Conservation (phyloP, 2,888 invertebrate genomes). For the Coleophora deauratella region DNA sequence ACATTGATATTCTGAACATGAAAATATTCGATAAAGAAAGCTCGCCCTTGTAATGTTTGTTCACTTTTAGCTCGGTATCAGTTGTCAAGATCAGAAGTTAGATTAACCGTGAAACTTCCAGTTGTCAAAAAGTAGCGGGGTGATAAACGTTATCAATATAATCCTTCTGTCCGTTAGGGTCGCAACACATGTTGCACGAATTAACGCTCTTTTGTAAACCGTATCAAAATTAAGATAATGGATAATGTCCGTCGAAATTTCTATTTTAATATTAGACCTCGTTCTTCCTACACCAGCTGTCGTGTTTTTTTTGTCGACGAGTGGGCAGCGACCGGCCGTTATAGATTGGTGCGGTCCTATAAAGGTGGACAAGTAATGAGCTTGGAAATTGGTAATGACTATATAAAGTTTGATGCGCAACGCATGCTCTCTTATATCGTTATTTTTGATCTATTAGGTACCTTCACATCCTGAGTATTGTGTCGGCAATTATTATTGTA, state of each 20-base stretch:
- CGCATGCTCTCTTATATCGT: conserved; percentile 34
- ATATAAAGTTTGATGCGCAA: conserved; percentile 45
- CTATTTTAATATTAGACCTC: conserved; percentile 56
- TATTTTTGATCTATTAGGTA: conserved; percentile 47
- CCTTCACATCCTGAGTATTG: conserved; percentile 36
- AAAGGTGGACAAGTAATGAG: conserved; percentile 58
- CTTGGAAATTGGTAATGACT: conserved; percentile 64
- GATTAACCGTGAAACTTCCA: no score
- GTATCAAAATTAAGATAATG: conserved; percentile 72
- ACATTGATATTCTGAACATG: conserved; percentile 4
- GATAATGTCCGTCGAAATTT: conserved; percentile 60
- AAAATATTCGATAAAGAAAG: conserved; percentile 5
- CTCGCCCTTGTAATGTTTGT: no score
- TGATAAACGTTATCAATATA: conserved; percentile 19
- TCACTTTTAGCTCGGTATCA: no score
- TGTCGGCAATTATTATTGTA: background rate
- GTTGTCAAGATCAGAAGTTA: no score
- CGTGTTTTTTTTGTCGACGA: conserved; percentile 42
- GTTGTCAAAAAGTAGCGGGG: conserved; percentile 2
- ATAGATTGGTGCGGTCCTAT: conserved; percentile 54
- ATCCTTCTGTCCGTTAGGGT: conserved; percentile 30
- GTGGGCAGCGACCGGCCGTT: conserved; percentile 54
- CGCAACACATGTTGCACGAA: conserved; percentile 54
- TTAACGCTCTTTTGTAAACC: conserved; percentile 67
- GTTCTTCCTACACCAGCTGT: conserved; percentile 49